Evolutionary conservation across 2,797 vertebrate genomes (phyloP).

Genomic region (Zenarchopterus dispar): DNA sequence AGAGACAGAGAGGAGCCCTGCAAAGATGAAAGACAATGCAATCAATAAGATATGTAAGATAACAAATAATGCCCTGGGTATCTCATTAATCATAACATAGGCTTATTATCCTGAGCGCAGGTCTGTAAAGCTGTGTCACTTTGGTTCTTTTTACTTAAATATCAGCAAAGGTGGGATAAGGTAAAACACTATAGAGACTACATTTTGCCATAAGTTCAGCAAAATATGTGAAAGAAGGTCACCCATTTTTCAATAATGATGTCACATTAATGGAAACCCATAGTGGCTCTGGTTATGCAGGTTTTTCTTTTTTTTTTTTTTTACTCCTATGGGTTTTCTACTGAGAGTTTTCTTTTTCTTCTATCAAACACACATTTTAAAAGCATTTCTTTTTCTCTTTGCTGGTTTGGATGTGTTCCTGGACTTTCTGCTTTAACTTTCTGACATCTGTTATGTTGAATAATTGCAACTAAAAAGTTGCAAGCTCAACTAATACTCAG

Average conservation of each 20-base stretch:
- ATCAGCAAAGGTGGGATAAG: slow-evolving; percentile 75
- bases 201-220: slow-evolving; percentile 68
- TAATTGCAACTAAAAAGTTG: too few species aligned
- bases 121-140: slow-evolving; percentile 82
- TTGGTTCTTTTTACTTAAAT: slow-evolving; percentile 81
- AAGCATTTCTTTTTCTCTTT: too few species aligned
- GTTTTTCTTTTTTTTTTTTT: too few species aligned
- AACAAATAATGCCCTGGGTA: slow-evolving; percentile 86
- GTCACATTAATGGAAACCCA: background rate
- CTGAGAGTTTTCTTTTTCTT: too few species aligned
- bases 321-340: too few species aligned
- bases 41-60: slow-evolving; percentile 88
- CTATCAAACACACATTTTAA: too few species aligned
- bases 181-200: slow-evolving; percentile 59
- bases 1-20: slow-evolving; percentile 39
- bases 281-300: background rate
- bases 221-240: slow-evolving; percentile 64
- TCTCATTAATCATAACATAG: slow-evolving; percentile 77
- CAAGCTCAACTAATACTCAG: too few species aligned
- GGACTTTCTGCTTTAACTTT: too few species aligned
- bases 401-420: too few species aligned
- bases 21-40: slow-evolving; percentile 83
- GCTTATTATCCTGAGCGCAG: slow-evolving; percentile 82
- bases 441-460: too few species aligned
- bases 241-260: slow-evolving; percentile 11